phyloP scores from a whole-genome alignment of 2,888 invertebrate genomes.

The Trypoxylon attenuatum region DNA sequence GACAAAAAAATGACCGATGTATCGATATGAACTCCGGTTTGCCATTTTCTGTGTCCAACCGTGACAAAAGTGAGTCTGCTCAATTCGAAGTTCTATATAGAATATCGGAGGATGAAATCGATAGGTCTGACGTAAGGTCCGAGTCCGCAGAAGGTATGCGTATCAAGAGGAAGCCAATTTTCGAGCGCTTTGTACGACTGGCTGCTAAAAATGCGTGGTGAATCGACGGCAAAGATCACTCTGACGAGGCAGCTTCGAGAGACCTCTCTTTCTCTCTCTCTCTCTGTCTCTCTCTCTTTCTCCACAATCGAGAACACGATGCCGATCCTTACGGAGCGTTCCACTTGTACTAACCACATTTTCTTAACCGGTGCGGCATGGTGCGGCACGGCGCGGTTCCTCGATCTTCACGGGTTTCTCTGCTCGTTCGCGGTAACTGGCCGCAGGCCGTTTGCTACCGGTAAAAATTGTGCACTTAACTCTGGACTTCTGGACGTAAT shows the following conservation, averaged over 20 bases:
- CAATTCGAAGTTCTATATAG: no score
- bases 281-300: no score
- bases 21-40: no score
- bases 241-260: slow-evolving; percentile 64
- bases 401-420: slow-evolving; percentile 34
- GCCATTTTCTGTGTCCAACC: background rate
- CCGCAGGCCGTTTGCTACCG: no score
- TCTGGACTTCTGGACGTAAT: no score
- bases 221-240: slow-evolving; percentile 63
- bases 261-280: no score
- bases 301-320: slow-evolving; percentile 57
- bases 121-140: slow-evolving; percentile 16
- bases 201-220: slow-evolving; percentile 56
- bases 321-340: slow-evolving; percentile 59
- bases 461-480: no score
- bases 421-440: slow-evolving; percentile 31
- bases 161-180: slow-evolving; percentile 39
- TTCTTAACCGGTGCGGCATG: no score
- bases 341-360: slow-evolving; percentile 42
- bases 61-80: background rate
- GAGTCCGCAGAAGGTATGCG: slow-evolving; percentile 15
- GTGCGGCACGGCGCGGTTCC: slow-evolving; percentile 41
- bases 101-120: background rate
- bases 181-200: slow-evolving; percentile 46
- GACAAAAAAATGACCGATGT: no score